Conservation (phyloP, 2,113 vertebrate species). For the Psettodes erumei region DNA sequence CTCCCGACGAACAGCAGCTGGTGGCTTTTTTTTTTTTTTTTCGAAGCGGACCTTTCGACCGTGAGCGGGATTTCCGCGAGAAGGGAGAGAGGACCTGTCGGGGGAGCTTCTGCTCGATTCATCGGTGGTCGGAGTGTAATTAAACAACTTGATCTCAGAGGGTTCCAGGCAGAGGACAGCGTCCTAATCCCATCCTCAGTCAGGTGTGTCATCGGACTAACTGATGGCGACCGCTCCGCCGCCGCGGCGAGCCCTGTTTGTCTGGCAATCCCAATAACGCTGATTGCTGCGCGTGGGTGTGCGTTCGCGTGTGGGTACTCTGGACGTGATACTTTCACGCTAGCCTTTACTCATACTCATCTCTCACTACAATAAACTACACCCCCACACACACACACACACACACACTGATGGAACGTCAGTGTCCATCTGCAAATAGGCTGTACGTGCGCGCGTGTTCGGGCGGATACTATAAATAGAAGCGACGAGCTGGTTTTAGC, state of each 20-base stretch:
- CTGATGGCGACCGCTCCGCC: slow-evolving; percentile 48
- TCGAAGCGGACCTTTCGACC: background rate
- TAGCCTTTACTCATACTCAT: slow-evolving; percentile 18
- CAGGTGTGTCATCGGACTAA: slow-evolving; percentile 59
- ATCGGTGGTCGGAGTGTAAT: slow-evolving; percentile 53
- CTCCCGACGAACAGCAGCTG: slow-evolving; percentile 14
- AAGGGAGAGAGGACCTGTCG: background rate
- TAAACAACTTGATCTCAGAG: slow-evolving; percentile 47
- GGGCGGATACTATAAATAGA: slow-evolving; percentile 66
- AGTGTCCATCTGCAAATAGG: slow-evolving; percentile 18
- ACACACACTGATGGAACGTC: slow-evolving; percentile 16
- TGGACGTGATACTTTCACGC: slow-evolving; percentile 23
- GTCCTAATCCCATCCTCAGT: slow-evolving; percentile 72
- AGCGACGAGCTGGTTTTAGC: slow-evolving; percentile 44
- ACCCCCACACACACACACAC: no score
- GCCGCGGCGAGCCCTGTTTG: slow-evolving; percentile 49
- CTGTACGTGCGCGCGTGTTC: background rate
- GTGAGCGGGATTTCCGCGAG: background rate
- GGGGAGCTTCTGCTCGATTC: slow-evolving; percentile 20
- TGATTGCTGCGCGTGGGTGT: slow-evolving; percentile 59
- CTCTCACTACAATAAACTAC: slow-evolving; percentile 17
- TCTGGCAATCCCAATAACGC: slow-evolving; percentile 70
- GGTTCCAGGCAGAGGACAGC: slow-evolving; percentile 54
- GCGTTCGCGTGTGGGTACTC: background rate
- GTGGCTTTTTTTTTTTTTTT: no score